Percentiles rank a stretch among this genome's conserved stretches.
Evolutionary conservation across 2,113 vertebrate genomes (phyloP).

Genomic region (Corythaixoides concolor): DNA sequence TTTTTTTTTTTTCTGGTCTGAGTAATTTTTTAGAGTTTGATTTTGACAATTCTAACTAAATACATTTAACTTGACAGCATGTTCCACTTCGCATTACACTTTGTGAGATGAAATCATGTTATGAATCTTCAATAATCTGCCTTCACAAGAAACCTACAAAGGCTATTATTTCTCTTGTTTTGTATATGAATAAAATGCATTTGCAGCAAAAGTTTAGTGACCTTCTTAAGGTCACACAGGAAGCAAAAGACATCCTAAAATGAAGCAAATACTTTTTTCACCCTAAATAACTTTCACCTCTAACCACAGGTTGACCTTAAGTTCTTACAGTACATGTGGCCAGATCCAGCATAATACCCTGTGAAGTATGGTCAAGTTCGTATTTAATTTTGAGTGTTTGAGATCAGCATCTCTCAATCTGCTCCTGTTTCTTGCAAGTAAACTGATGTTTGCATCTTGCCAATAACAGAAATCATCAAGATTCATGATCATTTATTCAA

Average conservation of each 20-base stretch:
- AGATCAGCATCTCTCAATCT: neutral
- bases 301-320: neutral
- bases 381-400: neutral
- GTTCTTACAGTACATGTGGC: neutral
- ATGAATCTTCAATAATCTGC: constrained; percentile 2
- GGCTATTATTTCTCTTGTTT: neutral
- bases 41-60: neutral
- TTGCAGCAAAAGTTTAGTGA: neutral
- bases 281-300: neutral
- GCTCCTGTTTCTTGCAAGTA: neutral
- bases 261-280: neutral
- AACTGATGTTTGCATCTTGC: neutral
- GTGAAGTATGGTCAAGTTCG: neutral
- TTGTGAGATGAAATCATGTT: neutral
- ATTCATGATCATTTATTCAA: neutral
- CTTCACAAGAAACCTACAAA: neutral
- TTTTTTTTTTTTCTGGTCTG: neutral
- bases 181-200: neutral
- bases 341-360: neutral
- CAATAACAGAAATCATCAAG: neutral
- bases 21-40: neutral
- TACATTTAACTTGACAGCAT: neutral
- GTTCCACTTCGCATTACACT: neutral
- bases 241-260: neutral
- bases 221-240: neutral